A percentile compares a stretch with the other conserved stretches of the same genome.
phyloP scores from a whole-genome alignment of 2,888 invertebrate species.

The Agonopterix subpropinquella region DNA sequence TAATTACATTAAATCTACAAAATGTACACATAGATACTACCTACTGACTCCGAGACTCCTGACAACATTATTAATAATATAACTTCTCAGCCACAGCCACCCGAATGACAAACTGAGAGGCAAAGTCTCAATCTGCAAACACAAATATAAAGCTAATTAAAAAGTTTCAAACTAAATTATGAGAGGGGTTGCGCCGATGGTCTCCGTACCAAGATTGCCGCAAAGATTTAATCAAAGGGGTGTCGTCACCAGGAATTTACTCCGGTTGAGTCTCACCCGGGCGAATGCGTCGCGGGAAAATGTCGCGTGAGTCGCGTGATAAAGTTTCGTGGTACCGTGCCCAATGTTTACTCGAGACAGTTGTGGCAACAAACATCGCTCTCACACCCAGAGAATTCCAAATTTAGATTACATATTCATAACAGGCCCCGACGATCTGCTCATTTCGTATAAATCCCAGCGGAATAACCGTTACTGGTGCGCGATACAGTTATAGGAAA shows the following conservation, averaged over 20 bases:
- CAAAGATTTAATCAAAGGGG: conserved; percentile 64
- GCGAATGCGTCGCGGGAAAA: conserved; percentile 16
- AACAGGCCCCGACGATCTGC: conserved; percentile 59
- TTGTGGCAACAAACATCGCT: conserved; percentile 66
- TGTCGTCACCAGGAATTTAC: conserved; percentile 52
- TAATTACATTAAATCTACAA: background rate
- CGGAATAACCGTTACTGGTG: conserved; percentile 45
- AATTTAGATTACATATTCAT: conserved; percentile 74
- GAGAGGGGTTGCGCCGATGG: conserved; percentile 69
- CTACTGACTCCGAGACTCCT: conserved; percentile 6
- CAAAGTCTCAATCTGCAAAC: conserved; percentile 74
- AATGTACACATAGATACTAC: background rate
- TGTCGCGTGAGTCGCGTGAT: conserved; percentile 15
- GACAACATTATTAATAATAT: conserved; percentile 59
- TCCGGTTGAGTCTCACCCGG: conserved; percentile 16
- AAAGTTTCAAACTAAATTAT: conserved; percentile 76
- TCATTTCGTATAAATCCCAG: conserved; percentile 56
- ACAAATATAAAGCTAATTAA: conserved; percentile 77
- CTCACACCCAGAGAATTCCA: conserved; percentile 69
- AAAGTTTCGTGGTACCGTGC: conserved; percentile 50
- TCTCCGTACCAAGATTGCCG: conserved; percentile 67
- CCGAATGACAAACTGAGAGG: conserved; percentile 63
- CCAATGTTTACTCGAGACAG: conserved; percentile 58
- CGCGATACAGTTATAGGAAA: conserved; percentile 33
- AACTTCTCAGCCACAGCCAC: conserved; percentile 61